Base-by-base conservation (phyloP, 2,888 invertebrate species). In the Diplolepis rosae region DNA sequence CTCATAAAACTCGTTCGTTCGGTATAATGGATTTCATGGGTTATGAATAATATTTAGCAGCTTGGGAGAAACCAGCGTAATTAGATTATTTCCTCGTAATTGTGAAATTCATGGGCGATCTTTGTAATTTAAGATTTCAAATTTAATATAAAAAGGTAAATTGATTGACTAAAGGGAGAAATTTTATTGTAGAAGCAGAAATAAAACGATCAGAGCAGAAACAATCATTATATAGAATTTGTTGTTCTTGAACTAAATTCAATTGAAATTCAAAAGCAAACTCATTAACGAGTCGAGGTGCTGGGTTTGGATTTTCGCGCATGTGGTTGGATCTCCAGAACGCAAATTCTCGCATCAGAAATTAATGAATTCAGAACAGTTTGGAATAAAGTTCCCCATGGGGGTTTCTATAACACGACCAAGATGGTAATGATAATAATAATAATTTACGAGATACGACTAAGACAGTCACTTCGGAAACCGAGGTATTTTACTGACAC, bases 281-380 rank as follows among this genome's bases (percentile, higher is more conserved):
- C 6, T 13, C n/a, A 24, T 61, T 39, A 61, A 24, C 24, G 61
- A 61, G 39, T 61, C 24, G 39, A 39, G n/a, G 24, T 4, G 39
- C 35, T 61, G 11, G 13, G 39, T n/a, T 22, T 13, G 61, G 24
- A 61, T 39, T 61, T 24, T 24, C 61, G 61, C 45, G 61, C 45
- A 45, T 45, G 18, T 45, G 18, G 61, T 30, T 32, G 30, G 54
- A 32, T 54, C 18, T 11, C 13, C 13, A 22, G 22, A 7, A 22
- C 18, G 22, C n/a, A 61, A 61, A 61, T 61, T 61, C 24, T 61
- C 39, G 9, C 39, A 27, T 39, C 27, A 18, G 39, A 61, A 35
- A 61, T 39, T 61, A 61, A 61, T 61, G 61, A 61, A 61, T 61
- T 61, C 61, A 61, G 61, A 27, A 39, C 22, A n/a, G 27, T 39